Conservation (phyloP, 2,113 vertebrate species). For the Stigmatopora argus region DNA sequence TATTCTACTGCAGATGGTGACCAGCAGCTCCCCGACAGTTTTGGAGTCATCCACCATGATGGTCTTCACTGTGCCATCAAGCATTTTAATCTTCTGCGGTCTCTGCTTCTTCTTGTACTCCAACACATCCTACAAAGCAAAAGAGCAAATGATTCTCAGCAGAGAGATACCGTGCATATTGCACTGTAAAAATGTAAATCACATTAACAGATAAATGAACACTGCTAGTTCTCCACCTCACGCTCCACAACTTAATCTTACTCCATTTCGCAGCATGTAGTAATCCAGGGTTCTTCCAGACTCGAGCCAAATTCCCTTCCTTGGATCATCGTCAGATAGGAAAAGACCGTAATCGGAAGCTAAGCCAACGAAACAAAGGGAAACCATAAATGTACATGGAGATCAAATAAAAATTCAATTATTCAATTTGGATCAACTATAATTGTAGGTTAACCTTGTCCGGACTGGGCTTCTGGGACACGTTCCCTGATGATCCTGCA, state of each 20-base stretch:
- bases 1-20: slow-evolving; percentile 97
- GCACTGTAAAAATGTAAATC: slow-evolving; percentile 29
- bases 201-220: slow-evolving; percentile 20
- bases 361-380: slow-evolving; percentile 59
- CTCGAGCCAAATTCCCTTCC: slow-evolving; percentile 98
- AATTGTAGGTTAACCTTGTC: slow-evolving; percentile 80
- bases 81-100: slow-evolving; percentile 96
- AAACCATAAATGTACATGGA: slow-evolving; percentile 16
- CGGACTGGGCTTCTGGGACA: slow-evolving; percentile 90
- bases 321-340: slow-evolving; percentile 92
- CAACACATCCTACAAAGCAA: slow-evolving; percentile 79
- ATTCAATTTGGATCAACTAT: slow-evolving; percentile 17
- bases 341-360: slow-evolving; percentile 96
- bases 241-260: slow-evolving; percentile 58
- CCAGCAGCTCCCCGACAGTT: slow-evolving; percentile 93
- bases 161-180: slow-evolving; percentile 15
- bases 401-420: slow-evolving; percentile 16
- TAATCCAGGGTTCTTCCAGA: slow-evolving; percentile 96
- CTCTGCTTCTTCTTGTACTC: slow-evolving; percentile 99
- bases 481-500: slow-evolving; percentile 91
- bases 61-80: slow-evolving; percentile 93
- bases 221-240: slow-evolving; percentile 20
- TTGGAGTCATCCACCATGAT: slow-evolving; percentile 99
- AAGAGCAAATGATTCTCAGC: slow-evolving; percentile 10
- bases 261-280: slow-evolving; percentile 98